Conservation (phyloP, 2,888 invertebrate genomes). For the Caenorhabditis sp. region DNA sequence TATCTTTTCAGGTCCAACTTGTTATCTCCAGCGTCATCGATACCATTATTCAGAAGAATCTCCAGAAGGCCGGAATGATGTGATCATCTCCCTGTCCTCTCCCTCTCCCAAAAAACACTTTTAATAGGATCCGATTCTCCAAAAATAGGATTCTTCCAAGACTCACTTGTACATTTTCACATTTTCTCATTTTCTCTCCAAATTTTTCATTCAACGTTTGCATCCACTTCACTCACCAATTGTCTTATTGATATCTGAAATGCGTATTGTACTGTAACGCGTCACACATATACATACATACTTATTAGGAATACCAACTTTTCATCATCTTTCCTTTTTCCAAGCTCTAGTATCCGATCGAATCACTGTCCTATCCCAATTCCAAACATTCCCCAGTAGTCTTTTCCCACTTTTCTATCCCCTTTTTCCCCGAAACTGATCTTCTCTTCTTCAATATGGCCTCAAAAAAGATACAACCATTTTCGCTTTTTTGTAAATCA, state of each 20-base stretch:
- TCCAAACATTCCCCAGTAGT: neutral
- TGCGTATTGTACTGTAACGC: conserved; percentile 6
- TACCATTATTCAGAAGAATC: conserved; percentile 82
- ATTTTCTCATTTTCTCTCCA: no score
- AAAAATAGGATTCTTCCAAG: conserved; percentile 35
- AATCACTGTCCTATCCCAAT: neutral
- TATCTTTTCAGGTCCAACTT: conserved; percentile 76
- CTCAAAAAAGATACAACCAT: no score
- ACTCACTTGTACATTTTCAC: conserved; percentile 26
- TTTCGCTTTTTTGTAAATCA: conserved; percentile 34
- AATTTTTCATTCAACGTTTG: neutral
- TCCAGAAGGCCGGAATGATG: conserved; percentile 83
- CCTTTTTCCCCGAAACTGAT: neutral
- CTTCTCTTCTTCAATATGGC: neutral
- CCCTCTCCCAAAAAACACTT: neutral
- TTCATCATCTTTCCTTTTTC: neutral
- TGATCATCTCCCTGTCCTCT: conserved; percentile 43
- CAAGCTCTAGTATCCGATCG: no score
- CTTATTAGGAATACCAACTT: neutral
- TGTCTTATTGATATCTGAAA: neutral
- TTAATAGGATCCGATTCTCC: conserved; percentile 43
- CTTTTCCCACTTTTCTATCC: neutral
- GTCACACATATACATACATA: neutral
- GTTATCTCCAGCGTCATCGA: conserved; percentile 82
- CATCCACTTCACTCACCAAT: neutral